These are phyloP conservation scores for Dolichopus griseipennis DNA, from an alignment of 2,888 invertebrate species.

Conservation along the genomic window DNA sequence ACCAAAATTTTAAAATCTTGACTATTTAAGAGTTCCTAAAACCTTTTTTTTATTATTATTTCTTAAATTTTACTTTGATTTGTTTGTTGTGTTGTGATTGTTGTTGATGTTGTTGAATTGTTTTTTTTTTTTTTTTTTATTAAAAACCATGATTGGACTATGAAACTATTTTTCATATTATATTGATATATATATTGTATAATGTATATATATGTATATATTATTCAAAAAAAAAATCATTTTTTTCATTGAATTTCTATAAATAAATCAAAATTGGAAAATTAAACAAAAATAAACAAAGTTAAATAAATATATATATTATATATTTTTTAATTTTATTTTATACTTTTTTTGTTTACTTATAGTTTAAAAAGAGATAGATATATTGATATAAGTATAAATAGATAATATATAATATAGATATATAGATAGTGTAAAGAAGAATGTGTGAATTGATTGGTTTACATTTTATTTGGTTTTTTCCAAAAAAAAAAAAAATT, in stretches of 20 bases:
- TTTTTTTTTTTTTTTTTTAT: neutral
- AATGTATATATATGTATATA: too few species aligned
- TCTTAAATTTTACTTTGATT: too few species aligned
- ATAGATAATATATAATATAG: too few species aligned
- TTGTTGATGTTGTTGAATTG: neutral
- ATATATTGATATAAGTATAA: neutral
- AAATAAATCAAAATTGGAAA: conserved; percentile 4
- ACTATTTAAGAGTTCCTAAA: too few species aligned
- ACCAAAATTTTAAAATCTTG: too few species aligned
- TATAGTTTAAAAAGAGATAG: neutral
- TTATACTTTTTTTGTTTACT: neutral
- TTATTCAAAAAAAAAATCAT: too few species aligned
- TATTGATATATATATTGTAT: neutral
- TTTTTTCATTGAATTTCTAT: neutral
- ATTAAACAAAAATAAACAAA: conserved; percentile 6
- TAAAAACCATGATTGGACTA: too few species aligned
- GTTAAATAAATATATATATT: neutral
- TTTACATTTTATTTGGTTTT: neutral
- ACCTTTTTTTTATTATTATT: too few species aligned
- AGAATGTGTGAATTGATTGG: conserved; percentile 1
- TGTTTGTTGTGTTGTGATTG: too few species aligned
- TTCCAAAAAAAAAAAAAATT: neutral
- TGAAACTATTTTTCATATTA: neutral
- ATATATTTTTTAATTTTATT: too few species aligned
- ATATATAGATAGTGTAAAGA: neutral